These are phyloP conservation scores for Andrena chrysosceles DNA, from an alignment of 2,888 invertebrate genomes.

Conservation along the genomic window DNA sequence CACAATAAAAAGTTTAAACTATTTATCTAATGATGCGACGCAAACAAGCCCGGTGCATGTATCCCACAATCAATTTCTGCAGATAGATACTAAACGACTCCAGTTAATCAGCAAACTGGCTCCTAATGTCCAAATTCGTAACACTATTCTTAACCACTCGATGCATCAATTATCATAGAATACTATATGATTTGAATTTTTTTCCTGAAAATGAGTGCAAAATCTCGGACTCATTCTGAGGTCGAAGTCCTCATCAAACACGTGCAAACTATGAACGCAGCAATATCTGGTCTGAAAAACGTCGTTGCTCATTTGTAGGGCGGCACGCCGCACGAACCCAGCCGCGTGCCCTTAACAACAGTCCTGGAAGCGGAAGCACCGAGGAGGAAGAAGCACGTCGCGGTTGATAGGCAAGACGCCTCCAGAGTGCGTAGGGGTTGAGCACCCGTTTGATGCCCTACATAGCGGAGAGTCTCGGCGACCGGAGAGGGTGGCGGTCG, in stretches of 20 bases:
- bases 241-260: background rate
- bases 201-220: too few species aligned
- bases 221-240: background rate
- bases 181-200: too few species aligned
- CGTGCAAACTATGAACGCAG: background rate
- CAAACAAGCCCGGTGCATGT: too few species aligned
- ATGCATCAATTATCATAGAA: too few species aligned
- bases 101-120: too few species aligned
- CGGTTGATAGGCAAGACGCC: constrained; percentile 68
- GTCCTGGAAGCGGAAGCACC: constrained; percentile 38
- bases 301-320: background rate
- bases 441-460: constrained; percentile 81
- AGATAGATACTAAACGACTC: too few species aligned
- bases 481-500: constrained; percentile 62
- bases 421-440: constrained; percentile 79
- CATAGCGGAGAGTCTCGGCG: constrained; percentile 76
- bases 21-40: too few species aligned
- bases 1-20: too few species aligned
- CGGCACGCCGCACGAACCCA: background rate
- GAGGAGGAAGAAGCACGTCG: constrained; percentile 56
- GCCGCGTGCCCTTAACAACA: constrained; percentile 21
- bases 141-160: too few species aligned
- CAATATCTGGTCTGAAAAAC: background rate
- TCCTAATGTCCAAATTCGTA: too few species aligned
- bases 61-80: too few species aligned